These are phyloP conservation scores for Calephelis virginiensis DNA, from an alignment of 1,140 invertebrate genomes.

Conservation along the genomic window DNA sequence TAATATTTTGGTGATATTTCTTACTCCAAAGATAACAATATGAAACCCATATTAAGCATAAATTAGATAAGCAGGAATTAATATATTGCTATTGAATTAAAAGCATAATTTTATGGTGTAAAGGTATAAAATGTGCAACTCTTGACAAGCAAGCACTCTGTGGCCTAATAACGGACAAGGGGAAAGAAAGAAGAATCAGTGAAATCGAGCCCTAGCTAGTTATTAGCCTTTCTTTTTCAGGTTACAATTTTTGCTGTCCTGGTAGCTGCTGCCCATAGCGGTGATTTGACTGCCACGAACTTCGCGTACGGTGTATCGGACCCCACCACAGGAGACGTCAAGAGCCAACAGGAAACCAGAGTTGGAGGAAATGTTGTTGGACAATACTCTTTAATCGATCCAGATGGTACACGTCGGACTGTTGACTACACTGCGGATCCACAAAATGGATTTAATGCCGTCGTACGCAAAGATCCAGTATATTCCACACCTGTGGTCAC, in stretches of 20 bases:
- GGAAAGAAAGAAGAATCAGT: neutral
- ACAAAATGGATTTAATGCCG: slow-evolving; percentile 69
- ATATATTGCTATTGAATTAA: too few relatives aligned
- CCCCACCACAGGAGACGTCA: slow-evolving; percentile 75
- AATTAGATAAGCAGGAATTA: too few relatives aligned
- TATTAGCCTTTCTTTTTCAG: slow-evolving; percentile 33
- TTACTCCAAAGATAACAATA: too few relatives aligned
- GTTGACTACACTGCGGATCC: slow-evolving; percentile 71
- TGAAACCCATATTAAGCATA: too few relatives aligned
- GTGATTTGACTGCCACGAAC: slow-evolving; percentile 39
- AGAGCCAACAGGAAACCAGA: slow-evolving; percentile 71
- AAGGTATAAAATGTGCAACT: too few relatives aligned
- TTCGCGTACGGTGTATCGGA: slow-evolving; percentile 71
- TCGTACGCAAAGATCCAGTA: slow-evolving; percentile 59
- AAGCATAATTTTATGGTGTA: too few relatives aligned
- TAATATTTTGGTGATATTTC: too few relatives aligned
- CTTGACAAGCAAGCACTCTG: too few relatives aligned
- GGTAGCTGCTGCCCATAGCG: slow-evolving; percentile 35
- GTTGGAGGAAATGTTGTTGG: slow-evolving; percentile 79
- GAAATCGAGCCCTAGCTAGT: neutral
- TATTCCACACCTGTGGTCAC: slow-evolving; percentile 20
- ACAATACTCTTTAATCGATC: slow-evolving; percentile 69
- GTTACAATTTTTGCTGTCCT: slow-evolving; percentile 41
- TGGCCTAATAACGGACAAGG: too few relatives aligned
- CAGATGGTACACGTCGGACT: slow-evolving; percentile 70